A percentile compares a stretch with the other conserved stretches of the same genome.
Evolutionary conservation across 2,113 vertebrate genomes (phyloP).

Genomic region (Halichoerus grypus): DNA sequence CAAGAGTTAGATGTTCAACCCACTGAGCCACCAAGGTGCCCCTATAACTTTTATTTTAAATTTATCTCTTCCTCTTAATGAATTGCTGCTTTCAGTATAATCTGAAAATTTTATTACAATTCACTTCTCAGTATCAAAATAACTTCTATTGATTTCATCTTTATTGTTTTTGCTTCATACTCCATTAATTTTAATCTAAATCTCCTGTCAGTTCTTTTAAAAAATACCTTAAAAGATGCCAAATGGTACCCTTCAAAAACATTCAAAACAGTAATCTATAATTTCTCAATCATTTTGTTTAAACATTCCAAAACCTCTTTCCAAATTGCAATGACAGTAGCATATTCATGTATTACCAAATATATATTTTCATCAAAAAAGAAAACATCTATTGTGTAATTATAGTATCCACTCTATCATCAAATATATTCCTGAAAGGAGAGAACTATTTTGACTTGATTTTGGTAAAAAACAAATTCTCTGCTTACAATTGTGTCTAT

Average conservation of each 20-base stretch:
- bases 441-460: constrained; percentile 25
- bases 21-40: neutral
- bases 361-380: constrained; percentile 34
- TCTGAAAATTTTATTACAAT: constrained; percentile 49
- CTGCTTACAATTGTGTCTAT: neutral
- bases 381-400: neutral
- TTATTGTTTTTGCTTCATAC: constrained; percentile 47
- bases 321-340: neutral
- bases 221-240: constrained; percentile 53
- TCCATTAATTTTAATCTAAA: constrained; percentile 56
- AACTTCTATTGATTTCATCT: constrained; percentile 50
- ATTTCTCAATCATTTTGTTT: constrained; percentile 63
- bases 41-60: constrained; percentile 8
- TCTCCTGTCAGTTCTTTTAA: constrained; percentile 19
- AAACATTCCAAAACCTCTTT: constrained; percentile 54
- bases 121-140: constrained; percentile 14
- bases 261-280: constrained; percentile 44
- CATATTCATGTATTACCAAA: neutral
- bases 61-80: constrained; percentile 28
- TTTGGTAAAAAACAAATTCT: constrained; percentile 8
- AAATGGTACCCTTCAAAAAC: constrained; percentile 46
- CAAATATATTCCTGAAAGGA: constrained; percentile 30
- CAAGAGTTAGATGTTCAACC: neutral
- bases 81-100: constrained; percentile 24
- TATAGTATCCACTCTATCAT: constrained; percentile 30